Base-by-base conservation (phyloP, 37 sponge, comb jelly and placozoan genomes). In the Crambe crambe region DNA sequence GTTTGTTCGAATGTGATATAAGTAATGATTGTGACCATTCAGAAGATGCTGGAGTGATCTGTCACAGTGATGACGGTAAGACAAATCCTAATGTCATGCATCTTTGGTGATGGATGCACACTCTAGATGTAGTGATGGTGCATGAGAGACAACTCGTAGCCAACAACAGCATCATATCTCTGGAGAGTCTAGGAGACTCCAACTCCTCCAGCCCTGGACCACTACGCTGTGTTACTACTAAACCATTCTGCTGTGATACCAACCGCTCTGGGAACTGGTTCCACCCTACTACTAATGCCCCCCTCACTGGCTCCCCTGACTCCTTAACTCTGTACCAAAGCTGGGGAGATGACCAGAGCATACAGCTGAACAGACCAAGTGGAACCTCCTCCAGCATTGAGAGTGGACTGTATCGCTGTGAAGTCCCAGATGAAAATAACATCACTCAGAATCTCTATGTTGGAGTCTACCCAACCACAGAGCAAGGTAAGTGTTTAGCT, bases 231-330 rank as follows among this genome's bases (percentile, higher is more conserved):
- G 31, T 65, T 34, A 65, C 66, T 2, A 65, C 31, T 2, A 30
- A 30, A 3, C 66, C 66, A 30, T 65, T 30, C 27, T 65, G 66
- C 34, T 65, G 66, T 30, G 66, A 65, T 31, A 65, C 66, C 15
- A 65, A 65, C 35, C 66, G 66, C 29, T 25, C 38, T 31, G 74
- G 74, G n/a, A n/a, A 54, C 31, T 73, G 74, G 56, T 73, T 40
- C 5, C 20, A 56, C 30, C 74, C 54, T 4, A 6, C 22, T 56
- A 34, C 56, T 21, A 31, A 17, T 6, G 31, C 3, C 31, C 66
- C 56, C 56, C 18, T 40, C 23, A 5, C 2, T 54, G 17, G 4
- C 6, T 73, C 29, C 34, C 18, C 74, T 27, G 21, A 73, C 56
- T 4, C 30, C 25, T 43, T 22, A 29, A 41, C 37, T 17, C 71